These are phyloP conservation scores for Zygaena filipendulae DNA, from an alignment of 2,888 invertebrate species.

Conservation along the genomic window DNA sequence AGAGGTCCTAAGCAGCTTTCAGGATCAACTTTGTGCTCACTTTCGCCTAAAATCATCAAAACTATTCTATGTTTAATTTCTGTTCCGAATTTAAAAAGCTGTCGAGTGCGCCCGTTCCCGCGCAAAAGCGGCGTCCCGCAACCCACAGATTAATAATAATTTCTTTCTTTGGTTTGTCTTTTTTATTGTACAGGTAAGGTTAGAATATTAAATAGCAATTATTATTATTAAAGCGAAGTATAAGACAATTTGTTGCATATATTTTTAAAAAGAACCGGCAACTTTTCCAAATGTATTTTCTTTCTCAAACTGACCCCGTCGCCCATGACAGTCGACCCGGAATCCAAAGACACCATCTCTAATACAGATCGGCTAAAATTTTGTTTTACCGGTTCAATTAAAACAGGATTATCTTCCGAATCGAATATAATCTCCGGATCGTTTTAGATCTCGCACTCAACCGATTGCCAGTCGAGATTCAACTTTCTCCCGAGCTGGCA, in stretches of 20 bases:
- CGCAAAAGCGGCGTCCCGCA: no score
- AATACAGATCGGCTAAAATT: background rate
- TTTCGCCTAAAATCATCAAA: no score
- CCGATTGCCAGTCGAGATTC: slow-evolving; percentile 46
- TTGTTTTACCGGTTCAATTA: slow-evolving; percentile 34
- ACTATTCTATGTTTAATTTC: no score
- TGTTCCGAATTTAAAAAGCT: no score
- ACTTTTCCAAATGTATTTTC: slow-evolving; percentile 27
- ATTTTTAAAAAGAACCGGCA: slow-evolving; percentile 34
- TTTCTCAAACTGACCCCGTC: slow-evolving; percentile 26
- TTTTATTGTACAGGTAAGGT: no score
- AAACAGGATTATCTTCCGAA: slow-evolving; percentile 44
- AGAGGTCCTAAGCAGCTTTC: no score
- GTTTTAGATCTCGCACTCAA: slow-evolving; percentile 57
- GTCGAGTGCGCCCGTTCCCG: no score
- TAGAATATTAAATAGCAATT: no score
- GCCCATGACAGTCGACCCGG: slow-evolving; percentile 16
- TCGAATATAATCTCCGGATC: slow-evolving; percentile 62
- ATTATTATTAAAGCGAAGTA: no score
- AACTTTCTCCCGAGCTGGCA: slow-evolving; percentile 33
- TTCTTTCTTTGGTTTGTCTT: no score
- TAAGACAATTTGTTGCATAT: slow-evolving; percentile 35
- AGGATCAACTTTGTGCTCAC: no score
- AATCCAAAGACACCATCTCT: slow-evolving; percentile 17
- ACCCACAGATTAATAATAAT: no score